A percentile compares a stretch with the other conserved stretches of the same genome.
These are phyloP conservation scores for Theretra japonica DNA, from an alignment of 2,888 invertebrate genomes.

Conservation along the genomic window DNA sequence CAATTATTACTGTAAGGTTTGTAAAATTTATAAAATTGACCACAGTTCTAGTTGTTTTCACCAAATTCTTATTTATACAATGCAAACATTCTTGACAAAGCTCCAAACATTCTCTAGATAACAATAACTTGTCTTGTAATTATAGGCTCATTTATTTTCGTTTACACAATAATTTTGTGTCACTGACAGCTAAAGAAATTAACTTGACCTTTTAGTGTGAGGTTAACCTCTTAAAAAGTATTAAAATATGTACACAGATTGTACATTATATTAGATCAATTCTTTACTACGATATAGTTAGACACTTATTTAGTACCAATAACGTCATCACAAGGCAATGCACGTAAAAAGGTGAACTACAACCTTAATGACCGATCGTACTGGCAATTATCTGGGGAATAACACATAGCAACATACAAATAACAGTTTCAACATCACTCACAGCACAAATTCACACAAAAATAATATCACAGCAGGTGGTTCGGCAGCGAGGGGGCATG, in stretches of 20 bases:
- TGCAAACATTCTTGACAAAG: constrained; percentile 15
- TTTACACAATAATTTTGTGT: not conserved
- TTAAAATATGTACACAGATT: not conserved
- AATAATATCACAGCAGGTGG: constrained; percentile 14
- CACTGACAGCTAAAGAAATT: not conserved
- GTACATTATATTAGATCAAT: too few species aligned
- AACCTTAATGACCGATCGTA: too few species aligned
- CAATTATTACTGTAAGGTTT: too few species aligned
- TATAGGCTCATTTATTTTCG: not conserved
- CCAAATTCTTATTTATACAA: not conserved
- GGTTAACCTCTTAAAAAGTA: constrained; percentile 2
- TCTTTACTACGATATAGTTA: too few species aligned
- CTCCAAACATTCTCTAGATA: not conserved
- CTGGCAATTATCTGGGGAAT: not conserved
- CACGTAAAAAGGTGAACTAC: too few species aligned
- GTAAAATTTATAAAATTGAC: not conserved
- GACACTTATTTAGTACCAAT: too few species aligned
- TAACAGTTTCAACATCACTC: not conserved
- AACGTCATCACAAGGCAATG: not conserved
- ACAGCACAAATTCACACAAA: constrained; percentile 14
- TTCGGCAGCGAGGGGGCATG: not conserved
- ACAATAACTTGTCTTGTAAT: constrained; percentile 4
- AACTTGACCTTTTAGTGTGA: not conserved
- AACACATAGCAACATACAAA: not conserved
- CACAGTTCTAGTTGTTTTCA: not conserved